Base-by-base conservation (phyloP, 2,888 invertebrate genomes). In the Seladonia tumulorum region DNA sequence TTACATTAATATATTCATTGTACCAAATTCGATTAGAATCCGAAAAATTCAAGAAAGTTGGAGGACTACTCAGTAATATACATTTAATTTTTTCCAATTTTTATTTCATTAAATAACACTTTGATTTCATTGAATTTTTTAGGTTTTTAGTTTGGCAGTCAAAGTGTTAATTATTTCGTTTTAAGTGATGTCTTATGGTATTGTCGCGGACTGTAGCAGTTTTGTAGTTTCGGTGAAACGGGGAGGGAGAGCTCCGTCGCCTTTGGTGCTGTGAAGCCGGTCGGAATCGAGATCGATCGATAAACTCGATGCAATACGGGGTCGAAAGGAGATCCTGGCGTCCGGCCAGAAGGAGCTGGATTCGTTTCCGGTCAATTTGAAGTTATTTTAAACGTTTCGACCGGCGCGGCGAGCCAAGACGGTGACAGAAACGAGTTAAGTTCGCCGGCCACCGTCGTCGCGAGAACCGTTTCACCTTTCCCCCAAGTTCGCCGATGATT, bases 311-410 rank as follows among this genome's bases (percentile, higher is more conserved):
- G 66, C 66, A 8, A 70, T 35, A 45, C 49, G 25, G 25, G 5
- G 10, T 1, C 3, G 10, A 22, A 68, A 16, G 72, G 5, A 53
- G 70, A 68, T 68, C 25, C 35, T 80, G 80, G 82, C 75, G 5
- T 2, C 0, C 29, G 42, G 49, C 82, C 71, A 83, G 60, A 47
- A 57, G 68, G 25, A 60, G 71, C 8, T 72, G 47, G 77, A 75
- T 80, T 80, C 70, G 16, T 71, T 80, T 82, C 70, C 60, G 60
- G 75, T 80, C 70, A 68, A 80, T 82, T 82, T 75, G 14, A 75
- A 71, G 75, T 80, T 75, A 80, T 60, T 80, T 79, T 22, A 29
- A 39, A 71, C 29, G 49, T 66, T 72, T 25, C 66, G 12, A 25
- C 3, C 18, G 42, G 16, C n/a, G 53, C 18, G 42, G 29, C n/a